Evolutionary conservation across 2,113 vertebrate species (phyloP).

Genomic region (Rhea pennata): DNA sequence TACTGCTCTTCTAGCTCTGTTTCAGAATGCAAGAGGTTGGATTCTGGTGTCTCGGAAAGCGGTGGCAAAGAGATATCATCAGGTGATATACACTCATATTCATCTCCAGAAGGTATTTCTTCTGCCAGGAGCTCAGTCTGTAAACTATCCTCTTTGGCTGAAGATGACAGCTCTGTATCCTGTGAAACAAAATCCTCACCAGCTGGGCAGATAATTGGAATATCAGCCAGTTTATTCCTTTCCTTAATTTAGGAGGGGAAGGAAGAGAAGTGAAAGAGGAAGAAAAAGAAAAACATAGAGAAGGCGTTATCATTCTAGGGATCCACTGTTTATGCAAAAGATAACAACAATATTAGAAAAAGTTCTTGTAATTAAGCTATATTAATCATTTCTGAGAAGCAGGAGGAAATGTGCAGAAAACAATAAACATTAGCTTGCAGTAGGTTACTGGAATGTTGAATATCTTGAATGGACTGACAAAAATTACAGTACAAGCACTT

Average conservation of each 20-base stretch:
- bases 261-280: neutral
- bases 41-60: slow-evolving; percentile 89
- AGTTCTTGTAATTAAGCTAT: neutral
- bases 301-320: neutral
- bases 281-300: neutral
- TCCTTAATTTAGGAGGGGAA: slow-evolving; percentile 42
- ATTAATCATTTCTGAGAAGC: neutral
- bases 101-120: slow-evolving; percentile 83
- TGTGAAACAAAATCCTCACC: slow-evolving; percentile 63
- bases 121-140: slow-evolving; percentile 77
- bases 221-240: slow-evolving; percentile 22
- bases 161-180: slow-evolving; percentile 48
- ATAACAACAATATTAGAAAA: neutral
- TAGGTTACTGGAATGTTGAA: neutral
- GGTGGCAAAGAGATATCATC: slow-evolving; percentile 92
- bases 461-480: neutral
- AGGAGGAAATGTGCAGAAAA: neutral
- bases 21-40: slow-evolving; percentile 81
- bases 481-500: neutral
- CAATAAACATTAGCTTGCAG: neutral
- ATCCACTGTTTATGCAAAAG: neutral
- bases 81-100: slow-evolving; percentile 89
- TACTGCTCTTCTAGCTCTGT: slow-evolving; percentile 82
- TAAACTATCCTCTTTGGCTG: slow-evolving; percentile 58
- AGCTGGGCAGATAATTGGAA: slow-evolving; percentile 45